These are phyloP conservation scores for Cancer borealis DNA, from an alignment of 2,888 invertebrate genomes.

Conservation along the genomic window DNA sequence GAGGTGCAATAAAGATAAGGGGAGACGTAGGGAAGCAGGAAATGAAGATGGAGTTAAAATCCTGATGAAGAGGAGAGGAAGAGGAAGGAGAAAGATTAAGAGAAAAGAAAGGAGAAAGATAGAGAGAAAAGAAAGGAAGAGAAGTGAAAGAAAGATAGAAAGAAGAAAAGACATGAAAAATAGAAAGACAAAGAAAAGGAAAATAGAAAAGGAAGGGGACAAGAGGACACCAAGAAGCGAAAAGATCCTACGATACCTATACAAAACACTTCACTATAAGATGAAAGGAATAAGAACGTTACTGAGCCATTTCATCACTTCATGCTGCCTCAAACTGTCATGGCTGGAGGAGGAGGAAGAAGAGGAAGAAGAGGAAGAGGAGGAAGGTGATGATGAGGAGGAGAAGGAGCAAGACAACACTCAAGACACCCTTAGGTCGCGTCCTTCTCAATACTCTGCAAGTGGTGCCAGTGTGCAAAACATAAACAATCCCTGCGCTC, in stretches of 20 bases:
- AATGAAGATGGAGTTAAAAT: not conserved
- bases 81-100: not conserved
- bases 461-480: not conserved
- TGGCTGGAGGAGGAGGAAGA: not conserved
- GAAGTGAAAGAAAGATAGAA: not conserved
- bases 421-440: not conserved
- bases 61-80: not conserved
- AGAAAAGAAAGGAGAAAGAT: not conserved
- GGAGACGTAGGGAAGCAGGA: not conserved
- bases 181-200: not conserved
- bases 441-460: not conserved
- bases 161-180: not conserved
- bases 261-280: not conserved
- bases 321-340: not conserved
- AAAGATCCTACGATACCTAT: not conserved
- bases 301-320: not conserved
- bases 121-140: not conserved
- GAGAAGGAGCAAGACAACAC: not conserved
- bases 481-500: not conserved
- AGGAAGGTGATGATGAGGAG: not conserved
- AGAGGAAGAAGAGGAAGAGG: not conserved
- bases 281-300: not conserved
- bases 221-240: not conserved
- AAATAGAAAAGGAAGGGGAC: not conserved
- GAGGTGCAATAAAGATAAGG: not conserved